A percentile compares a stretch with the other conserved stretches of the same genome.
Evolutionary conservation across 2,888 invertebrate species (phyloP).

Genomic region (Drosophila parthenogenetica): DNA sequence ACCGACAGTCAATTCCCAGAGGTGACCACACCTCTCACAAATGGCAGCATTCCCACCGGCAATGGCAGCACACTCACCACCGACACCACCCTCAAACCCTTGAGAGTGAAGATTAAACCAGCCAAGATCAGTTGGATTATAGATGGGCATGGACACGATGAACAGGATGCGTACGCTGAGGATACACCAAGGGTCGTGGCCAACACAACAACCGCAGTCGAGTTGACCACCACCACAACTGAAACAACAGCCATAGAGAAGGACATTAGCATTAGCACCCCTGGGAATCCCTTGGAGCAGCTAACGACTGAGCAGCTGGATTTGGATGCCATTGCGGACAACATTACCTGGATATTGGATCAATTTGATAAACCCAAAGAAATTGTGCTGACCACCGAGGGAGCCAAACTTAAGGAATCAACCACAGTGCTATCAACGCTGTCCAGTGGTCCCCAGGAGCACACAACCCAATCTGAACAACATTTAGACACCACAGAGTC

Average conservation of each 20-base stretch:
- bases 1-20: constrained; percentile 13
- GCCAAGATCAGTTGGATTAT: constrained; percentile 79
- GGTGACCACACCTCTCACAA: constrained; percentile 24
- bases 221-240: constrained; percentile 9
- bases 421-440: neutral
- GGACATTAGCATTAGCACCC: neutral
- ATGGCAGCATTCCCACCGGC: constrained; percentile 13
- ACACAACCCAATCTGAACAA: no score
- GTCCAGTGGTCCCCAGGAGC: neutral
- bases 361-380: constrained; percentile 59
- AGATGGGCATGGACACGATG: constrained; percentile 74
- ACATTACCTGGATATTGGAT: constrained; percentile 69
- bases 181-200: constrained; percentile 41
- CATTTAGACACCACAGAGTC: neutral
- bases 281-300: neutral
- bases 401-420: constrained; percentile 1
- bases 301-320: constrained; percentile 25
- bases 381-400: constrained; percentile 58
- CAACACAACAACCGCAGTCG: constrained; percentile 24
- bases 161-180: constrained; percentile 53
- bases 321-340: constrained; percentile 39
- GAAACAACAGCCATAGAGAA: neutral
- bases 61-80: constrained; percentile 8
- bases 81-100: constrained; percentile 41
- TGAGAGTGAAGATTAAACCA: constrained; percentile 65